Conservation (phyloP, 2,797 vertebrate genomes). For the Enteromius unitaeniatus region DNA sequence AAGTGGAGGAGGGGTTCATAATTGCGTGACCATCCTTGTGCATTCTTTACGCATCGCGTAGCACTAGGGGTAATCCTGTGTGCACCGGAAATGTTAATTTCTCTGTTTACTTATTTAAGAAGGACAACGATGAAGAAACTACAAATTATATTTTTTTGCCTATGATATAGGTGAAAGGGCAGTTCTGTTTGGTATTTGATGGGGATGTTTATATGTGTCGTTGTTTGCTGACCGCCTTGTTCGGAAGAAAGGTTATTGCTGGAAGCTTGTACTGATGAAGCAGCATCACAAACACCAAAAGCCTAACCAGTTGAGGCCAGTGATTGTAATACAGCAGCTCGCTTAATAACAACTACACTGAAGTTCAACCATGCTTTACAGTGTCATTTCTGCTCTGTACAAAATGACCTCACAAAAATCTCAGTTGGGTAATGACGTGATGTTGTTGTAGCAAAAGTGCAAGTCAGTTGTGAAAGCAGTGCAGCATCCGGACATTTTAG, state of each 20-base stretch:
- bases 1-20: slow-evolving; percentile 59
- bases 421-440: neutral
- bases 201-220: neutral
- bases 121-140: neutral
- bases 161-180: neutral
- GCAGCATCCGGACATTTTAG: neutral
- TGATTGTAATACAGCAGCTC: neutral
- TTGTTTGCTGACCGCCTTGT: neutral
- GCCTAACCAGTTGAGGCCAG: neutral
- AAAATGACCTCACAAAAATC: neutral
- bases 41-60: neutral
- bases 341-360: neutral
- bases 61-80: neutral
- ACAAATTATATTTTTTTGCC: no score
- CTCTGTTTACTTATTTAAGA: neutral
- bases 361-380: neutral
- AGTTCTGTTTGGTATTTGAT: neutral
- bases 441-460: neutral
- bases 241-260: slow-evolving; percentile 7
- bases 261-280: slow-evolving; percentile 3
- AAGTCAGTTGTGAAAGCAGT: neutral
- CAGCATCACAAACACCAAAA: slow-evolving; percentile 17
- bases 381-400: neutral
- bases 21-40: neutral
- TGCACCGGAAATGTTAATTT: neutral